Conservation (phyloP, 1,140 invertebrate species). For the Saxidomus purpurata region DNA sequence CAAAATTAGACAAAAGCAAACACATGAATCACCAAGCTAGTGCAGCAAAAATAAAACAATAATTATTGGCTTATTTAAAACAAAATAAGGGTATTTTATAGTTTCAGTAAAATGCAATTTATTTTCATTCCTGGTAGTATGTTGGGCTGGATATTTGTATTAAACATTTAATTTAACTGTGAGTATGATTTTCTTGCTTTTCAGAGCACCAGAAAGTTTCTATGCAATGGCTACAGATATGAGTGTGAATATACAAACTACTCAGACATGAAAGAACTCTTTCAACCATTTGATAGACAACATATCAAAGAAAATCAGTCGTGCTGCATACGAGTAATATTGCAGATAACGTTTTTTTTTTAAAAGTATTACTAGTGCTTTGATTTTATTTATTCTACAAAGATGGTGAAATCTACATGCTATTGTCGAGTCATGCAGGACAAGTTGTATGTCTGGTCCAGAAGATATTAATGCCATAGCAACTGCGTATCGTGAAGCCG, state of each 20-base stretch:
- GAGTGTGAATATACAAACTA: background rate
- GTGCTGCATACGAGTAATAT: background rate
- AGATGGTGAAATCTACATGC: constrained; percentile 59
- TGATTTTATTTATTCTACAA: constrained; percentile 69
- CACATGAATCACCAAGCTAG: too few relatives aligned
- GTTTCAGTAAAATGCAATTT: too few relatives aligned
- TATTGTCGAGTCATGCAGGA: constrained; percentile 68
- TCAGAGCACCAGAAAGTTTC: too few relatives aligned
- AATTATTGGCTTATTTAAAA: too few relatives aligned
- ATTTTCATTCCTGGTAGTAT: too few relatives aligned
- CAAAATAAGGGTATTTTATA: too few relatives aligned
- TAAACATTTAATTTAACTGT: too few relatives aligned
- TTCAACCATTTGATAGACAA: constrained; percentile 40
- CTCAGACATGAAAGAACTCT: background rate
- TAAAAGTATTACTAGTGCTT: constrained; percentile 70
- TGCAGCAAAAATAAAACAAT: too few relatives aligned
- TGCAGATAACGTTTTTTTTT: constrained; percentile 14
- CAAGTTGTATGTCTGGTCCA: constrained; percentile 61
- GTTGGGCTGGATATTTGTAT: too few relatives aligned
- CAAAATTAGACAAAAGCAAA: too few relatives aligned
- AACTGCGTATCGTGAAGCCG: constrained; percentile 74
- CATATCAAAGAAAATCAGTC: background rate
- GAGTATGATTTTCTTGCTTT: too few relatives aligned
- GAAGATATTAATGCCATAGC: constrained; percentile 65
- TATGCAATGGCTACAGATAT: background rate